These are phyloP conservation scores for Rhynchotus rufescens DNA, from an alignment of 2,797 vertebrate species.

Conservation along the genomic window DNA sequence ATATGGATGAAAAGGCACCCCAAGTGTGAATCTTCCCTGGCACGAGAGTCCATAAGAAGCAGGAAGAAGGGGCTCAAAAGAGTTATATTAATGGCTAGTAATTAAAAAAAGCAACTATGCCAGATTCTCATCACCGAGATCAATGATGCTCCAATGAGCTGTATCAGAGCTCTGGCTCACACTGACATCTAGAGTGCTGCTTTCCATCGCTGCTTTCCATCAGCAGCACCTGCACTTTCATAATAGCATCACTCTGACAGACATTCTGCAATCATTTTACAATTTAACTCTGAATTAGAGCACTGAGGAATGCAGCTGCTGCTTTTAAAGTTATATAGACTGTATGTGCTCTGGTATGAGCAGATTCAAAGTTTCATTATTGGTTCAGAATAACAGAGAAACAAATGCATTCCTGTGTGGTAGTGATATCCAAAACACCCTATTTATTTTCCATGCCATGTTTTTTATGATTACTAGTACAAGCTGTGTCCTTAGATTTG, in stretches of 20 bases:
- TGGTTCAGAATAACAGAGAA: not conserved
- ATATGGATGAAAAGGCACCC: not conserved
- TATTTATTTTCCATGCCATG: not conserved
- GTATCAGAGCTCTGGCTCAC: not conserved
- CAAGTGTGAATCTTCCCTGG: not conserved
- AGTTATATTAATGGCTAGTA: not conserved
- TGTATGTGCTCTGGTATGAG: accelerated
- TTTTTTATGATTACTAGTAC: not conserved
- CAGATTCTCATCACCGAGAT: not conserved
- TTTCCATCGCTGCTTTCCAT: not conserved
- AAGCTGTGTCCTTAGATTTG: not conserved
- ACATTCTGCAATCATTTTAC: not conserved
- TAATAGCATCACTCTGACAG: not conserved
- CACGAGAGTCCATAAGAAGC: not conserved
- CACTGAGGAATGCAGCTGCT: not conserved
- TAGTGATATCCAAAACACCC: not conserved
- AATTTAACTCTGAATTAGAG: not conserved
- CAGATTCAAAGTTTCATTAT: not conserved
- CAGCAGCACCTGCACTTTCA: not conserved
- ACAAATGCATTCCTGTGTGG: not conserved
- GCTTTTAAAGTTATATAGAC: not conserved
- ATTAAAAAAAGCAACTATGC: not conserved
- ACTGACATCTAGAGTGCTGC: not conserved
- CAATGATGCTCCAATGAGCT: accelerated
- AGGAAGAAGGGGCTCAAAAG: not conserved